These are phyloP conservation scores for Vulpes ferrilata DNA, from an alignment of 2,113 vertebrate species.

Conservation along the genomic window DNA sequence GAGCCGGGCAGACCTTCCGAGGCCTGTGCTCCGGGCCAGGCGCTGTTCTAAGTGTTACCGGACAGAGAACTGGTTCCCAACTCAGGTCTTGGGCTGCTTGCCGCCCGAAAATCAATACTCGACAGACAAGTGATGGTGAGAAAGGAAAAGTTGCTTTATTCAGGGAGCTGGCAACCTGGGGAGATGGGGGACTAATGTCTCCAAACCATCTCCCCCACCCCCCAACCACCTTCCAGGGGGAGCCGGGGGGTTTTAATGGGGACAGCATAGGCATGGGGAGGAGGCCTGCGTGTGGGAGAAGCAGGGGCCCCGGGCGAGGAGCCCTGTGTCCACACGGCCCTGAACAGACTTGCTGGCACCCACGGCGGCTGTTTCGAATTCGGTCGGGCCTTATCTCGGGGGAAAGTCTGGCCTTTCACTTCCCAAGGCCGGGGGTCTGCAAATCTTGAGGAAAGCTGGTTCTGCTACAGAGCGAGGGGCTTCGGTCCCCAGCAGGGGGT, in stretches of 20 bases:
- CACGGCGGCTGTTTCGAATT: neutral
- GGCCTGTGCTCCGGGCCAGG: neutral
- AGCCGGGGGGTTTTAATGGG: neutral
- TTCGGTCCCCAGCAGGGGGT: neutral
- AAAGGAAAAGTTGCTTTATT: neutral
- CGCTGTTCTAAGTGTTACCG: neutral
- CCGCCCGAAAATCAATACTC: neutral
- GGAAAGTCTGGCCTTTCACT: neutral
- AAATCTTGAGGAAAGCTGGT: neutral
- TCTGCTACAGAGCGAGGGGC: neutral
- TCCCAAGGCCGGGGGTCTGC: neutral
- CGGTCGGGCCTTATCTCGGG: neutral
- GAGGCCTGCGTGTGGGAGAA: neutral
- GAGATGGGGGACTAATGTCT: neutral
- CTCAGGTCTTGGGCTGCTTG: neutral
- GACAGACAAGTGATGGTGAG: neutral
- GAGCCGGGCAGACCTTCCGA: accelerated
- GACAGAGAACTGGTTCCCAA: neutral
- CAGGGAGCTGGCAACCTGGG: neutral
- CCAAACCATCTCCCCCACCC: neutral
- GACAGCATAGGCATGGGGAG: neutral
- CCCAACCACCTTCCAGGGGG: neutral
- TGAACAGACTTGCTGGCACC: neutral
- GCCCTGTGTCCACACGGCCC: neutral
- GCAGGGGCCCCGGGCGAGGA: neutral